phyloP scores from a whole-genome alignment of 2,888 invertebrate genomes.

The Globia sparganii region DNA sequence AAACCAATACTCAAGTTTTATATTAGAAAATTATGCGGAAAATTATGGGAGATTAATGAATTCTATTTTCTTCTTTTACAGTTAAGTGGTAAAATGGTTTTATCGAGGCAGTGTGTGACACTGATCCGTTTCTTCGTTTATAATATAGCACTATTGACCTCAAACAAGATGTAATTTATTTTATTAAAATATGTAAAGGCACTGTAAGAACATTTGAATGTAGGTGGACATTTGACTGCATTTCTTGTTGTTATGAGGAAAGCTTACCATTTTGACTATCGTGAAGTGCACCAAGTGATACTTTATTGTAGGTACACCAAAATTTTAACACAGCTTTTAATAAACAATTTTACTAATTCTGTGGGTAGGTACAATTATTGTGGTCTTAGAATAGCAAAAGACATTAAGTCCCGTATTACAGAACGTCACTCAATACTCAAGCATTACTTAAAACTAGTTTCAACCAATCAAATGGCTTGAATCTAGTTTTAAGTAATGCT shows the following conservation, averaged over 20 bases:
- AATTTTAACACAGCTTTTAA: background rate
- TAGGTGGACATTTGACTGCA: conserved; percentile 5
- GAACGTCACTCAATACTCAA: no score
- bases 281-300: background rate
- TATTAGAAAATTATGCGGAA: conserved; percentile 67
- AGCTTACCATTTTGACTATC: background rate
- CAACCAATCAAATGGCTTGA: no score
- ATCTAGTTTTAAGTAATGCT: no score
- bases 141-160: conserved; percentile 36
- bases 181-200: conserved; percentile 18
- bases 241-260: conserved; percentile 4
- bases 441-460: no score
- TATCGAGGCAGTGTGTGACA: conserved; percentile 60
- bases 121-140: conserved; percentile 60
- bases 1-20: conserved; percentile 67
- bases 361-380: background rate
- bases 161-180: conserved; percentile 45
- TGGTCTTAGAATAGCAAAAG: background rate
- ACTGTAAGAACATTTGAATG: background rate
- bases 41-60: conserved; percentile 51
- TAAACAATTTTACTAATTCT: background rate
- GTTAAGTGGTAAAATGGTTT: conserved; percentile 56
- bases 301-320: background rate
- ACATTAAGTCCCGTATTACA: no score
- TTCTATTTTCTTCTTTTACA: conserved; percentile 59